Evolutionary conservation across 1,140 invertebrate species (phyloP).

Genomic region (Phymastichus coffea): DNA sequence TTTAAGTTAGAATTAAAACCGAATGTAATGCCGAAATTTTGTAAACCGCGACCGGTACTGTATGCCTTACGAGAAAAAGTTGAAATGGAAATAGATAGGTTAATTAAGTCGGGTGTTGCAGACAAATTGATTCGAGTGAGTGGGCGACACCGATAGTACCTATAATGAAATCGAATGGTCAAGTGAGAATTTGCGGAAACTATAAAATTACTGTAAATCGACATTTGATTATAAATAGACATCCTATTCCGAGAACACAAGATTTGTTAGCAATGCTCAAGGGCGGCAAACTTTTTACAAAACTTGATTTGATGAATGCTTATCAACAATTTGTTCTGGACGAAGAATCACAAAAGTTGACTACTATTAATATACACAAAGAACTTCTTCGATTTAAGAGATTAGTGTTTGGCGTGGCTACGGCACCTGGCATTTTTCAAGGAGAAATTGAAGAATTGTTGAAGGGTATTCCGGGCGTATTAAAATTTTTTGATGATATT

Average conservation of each 20-base stretch:
- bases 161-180: conserved; percentile 53
- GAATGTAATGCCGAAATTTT: conserved; percentile 13
- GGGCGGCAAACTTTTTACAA: conserved; percentile 42
- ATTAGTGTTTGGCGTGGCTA: too few relatives aligned
- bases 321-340: conserved; percentile 47
- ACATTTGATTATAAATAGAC: too few relatives aligned
- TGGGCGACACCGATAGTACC: too few relatives aligned
- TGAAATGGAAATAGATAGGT: too few relatives aligned
- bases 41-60: too few relatives aligned
- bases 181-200: conserved; percentile 54
- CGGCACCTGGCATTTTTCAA: too few relatives aligned
- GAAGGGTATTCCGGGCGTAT: not conserved
- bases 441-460: conserved; percentile 3
- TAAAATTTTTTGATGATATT: conserved; percentile 14
- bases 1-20: conserved; percentile 3
- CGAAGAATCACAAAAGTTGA: conserved; percentile 35
- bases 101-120: too few relatives aligned
- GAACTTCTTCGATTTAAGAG: conserved; percentile 24
- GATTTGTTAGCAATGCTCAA: conserved; percentile 34
- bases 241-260: conserved; percentile 43
- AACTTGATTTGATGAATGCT: conserved; percentile 45
- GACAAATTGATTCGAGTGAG: conserved; percentile 32
- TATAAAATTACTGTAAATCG: too few relatives aligned
- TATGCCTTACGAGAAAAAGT: too few relatives aligned
- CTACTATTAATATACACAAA: conserved; percentile 45